Percentiles rank a stretch among this genome's conserved stretches.
phyloP scores from a whole-genome alignment of 1,140 invertebrate genomes.

The Zaprionus africanus region DNA sequence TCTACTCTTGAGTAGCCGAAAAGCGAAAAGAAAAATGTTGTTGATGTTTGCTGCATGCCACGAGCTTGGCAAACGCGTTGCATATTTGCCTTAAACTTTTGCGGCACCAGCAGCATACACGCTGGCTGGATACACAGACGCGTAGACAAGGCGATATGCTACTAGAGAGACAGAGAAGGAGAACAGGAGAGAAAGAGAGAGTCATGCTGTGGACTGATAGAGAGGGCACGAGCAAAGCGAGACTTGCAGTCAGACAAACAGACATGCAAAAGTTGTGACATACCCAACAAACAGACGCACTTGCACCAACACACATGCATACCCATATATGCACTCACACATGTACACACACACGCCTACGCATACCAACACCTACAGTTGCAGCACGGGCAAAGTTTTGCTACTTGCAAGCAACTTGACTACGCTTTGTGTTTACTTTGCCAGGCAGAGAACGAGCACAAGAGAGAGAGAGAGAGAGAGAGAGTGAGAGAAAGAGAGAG shows the following conservation, averaged over 20 bases:
- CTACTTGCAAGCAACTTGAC: constrained; percentile 42
- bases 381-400: constrained; percentile 44
- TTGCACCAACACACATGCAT: background rate
- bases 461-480: background rate
- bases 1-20: constrained; percentile 17
- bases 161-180: constrained; percentile 14
- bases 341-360: constrained; percentile 13
- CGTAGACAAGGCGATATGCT: constrained; percentile 24
- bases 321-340: constrained; percentile 48
- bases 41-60: constrained; percentile 76
- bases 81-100: constrained; percentile 80
- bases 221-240: background rate
- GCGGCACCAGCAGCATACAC: constrained; percentile 53
- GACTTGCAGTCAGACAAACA: constrained; percentile 52
- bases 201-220: background rate
- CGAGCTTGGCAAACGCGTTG: constrained; percentile 63
- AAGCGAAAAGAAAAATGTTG: constrained; percentile 49
- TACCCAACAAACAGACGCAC: constrained; percentile 50
- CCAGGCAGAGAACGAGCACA: constrained; percentile 24
- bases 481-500: background rate
- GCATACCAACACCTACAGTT: constrained; percentile 44
- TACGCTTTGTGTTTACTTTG: constrained; percentile 59
- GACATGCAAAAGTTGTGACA: constrained; percentile 75
- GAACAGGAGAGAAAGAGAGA: background rate
- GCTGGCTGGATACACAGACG: constrained; percentile 28